A percentile compares a stretch with the other conserved stretches of the same genome.
Conservation (phyloP, 2,888 invertebrate genomes). For the Parnassius apollo region DNA sequence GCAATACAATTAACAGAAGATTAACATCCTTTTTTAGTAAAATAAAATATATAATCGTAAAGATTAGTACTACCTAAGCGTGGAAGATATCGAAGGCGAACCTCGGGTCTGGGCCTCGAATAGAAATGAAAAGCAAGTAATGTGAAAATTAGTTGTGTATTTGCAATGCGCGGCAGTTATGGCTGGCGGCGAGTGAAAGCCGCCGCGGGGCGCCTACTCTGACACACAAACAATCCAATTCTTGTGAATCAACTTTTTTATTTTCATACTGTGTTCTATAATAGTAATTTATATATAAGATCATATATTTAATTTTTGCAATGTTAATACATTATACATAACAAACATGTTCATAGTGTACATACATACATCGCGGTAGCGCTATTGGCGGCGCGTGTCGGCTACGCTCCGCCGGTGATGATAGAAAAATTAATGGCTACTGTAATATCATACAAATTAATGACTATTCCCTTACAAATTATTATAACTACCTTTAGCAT, state of each 20-base stretch:
- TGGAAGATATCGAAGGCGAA: conserved; percentile 21
- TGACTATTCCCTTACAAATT: conserved; percentile 81
- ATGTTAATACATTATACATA: conserved; percentile 81
- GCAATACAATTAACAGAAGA: conserved; percentile 30
- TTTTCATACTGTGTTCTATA: conserved; percentile 80
- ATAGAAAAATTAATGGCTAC: conserved; percentile 79
- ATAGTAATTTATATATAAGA: conserved; percentile 80
- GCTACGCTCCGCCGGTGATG: conserved; percentile 58
- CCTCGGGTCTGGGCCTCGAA: conserved; percentile 33
- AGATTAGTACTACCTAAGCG: conserved; percentile 27
- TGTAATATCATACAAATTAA: conserved; percentile 82
- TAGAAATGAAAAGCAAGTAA: conserved; percentile 70
- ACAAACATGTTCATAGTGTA: conserved; percentile 79
- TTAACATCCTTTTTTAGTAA: conserved; percentile 30
- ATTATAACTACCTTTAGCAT: conserved; percentile 78
- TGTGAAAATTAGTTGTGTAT: conserved; percentile 73
- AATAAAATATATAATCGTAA: conserved; percentile 32
- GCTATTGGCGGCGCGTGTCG: conserved; percentile 48
- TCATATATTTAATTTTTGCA: conserved; percentile 79
- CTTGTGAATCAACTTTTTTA: conserved; percentile 79
- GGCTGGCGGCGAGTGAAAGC: conserved; percentile 47
- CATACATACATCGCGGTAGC: conserved; percentile 66
- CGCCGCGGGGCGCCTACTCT: conserved; percentile 53
- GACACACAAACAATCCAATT: conserved; percentile 75
- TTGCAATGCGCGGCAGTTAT: conserved; percentile 66